These are phyloP conservation scores for rat (Rattus norvegicus) DNA, from an alignment of 2,113 vertebrate species.

Conservation along the genomic window DNA sequence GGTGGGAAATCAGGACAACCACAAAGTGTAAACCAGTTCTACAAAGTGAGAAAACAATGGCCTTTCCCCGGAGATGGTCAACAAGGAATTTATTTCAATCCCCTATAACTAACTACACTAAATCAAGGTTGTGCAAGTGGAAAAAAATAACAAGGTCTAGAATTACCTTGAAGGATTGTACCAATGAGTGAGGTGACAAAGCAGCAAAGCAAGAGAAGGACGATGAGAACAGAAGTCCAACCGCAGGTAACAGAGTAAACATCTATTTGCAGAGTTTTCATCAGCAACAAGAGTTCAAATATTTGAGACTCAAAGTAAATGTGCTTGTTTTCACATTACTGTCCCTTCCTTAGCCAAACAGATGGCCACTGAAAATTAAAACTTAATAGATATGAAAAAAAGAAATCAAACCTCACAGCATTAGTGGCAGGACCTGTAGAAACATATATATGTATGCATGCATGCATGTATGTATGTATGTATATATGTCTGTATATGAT, in stretches of 20 bases:
- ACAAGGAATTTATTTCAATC: neutral
- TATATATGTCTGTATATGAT: neutral
- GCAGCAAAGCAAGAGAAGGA: neutral
- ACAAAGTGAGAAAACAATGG: neutral
- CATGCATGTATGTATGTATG: neutral
- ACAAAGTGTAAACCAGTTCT: neutral
- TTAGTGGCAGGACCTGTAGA: neutral
- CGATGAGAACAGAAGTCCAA: neutral
- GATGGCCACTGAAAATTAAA: constrained; percentile 16
- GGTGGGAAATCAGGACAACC: constrained; percentile 25
- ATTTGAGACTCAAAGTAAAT: constrained; percentile 4
- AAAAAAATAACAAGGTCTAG: neutral
- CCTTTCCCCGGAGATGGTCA: neutral
- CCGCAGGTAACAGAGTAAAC: no score
- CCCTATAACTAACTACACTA: neutral
- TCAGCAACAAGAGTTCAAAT: neutral
- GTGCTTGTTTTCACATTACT: constrained; percentile 24
- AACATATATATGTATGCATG: neutral
- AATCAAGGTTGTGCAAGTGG: neutral
- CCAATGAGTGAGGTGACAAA: neutral
- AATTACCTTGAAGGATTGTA: neutral
- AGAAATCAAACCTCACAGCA: constrained; percentile 4
- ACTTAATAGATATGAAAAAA: neutral
- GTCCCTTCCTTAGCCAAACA: neutral
- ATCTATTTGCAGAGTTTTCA: neutral